Conservation (phyloP, 2,113 vertebrate species). For the Hepsetus odoe region DNA sequence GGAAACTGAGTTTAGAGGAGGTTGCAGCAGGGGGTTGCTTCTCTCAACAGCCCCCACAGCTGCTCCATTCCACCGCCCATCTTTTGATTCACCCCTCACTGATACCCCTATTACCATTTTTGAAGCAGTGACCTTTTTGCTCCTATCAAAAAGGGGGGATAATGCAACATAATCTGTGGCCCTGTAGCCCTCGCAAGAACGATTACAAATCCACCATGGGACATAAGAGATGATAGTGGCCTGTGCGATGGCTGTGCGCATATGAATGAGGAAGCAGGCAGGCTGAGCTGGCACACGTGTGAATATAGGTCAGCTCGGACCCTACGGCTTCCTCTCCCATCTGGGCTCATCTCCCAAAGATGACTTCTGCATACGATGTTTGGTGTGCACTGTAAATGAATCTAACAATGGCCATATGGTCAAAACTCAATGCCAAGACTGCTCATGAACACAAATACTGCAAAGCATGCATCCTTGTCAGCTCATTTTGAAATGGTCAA, state of each 20-base stretch:
- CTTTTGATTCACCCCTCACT: conserved; percentile 34
- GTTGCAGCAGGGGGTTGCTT: conserved; percentile 50
- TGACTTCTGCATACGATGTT: conserved; percentile 30
- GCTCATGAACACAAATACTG: neutral
- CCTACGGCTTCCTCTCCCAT: conserved; percentile 53
- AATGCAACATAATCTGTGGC: conserved; percentile 59
- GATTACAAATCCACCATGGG: conserved; percentile 63
- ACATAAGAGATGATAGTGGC: conserved; percentile 62
- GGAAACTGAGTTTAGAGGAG: conserved; percentile 32
- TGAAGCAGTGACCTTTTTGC: conserved; percentile 64
- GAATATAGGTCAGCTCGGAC: conserved; percentile 63
- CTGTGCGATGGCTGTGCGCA: conserved; percentile 56
- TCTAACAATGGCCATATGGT: conserved; percentile 8
- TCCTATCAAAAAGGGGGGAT: conserved; percentile 47
- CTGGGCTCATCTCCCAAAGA: conserved; percentile 51
- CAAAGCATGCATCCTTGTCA: neutral
- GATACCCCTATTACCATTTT: conserved; percentile 62
- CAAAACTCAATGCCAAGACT: neutral
- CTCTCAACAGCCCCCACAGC: conserved; percentile 39
- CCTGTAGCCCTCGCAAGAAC: conserved; percentile 66
- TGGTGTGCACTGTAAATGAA: conserved; percentile 39
- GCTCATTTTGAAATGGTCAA: conserved; percentile 13
- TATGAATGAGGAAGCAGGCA: conserved; percentile 60
- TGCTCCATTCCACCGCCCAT: conserved; percentile 42
- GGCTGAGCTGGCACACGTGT: conserved; percentile 44